These are phyloP conservation scores for Sycophila sp. DNA, from an alignment of 1,140 invertebrate genomes.

Conservation along the genomic window DNA sequence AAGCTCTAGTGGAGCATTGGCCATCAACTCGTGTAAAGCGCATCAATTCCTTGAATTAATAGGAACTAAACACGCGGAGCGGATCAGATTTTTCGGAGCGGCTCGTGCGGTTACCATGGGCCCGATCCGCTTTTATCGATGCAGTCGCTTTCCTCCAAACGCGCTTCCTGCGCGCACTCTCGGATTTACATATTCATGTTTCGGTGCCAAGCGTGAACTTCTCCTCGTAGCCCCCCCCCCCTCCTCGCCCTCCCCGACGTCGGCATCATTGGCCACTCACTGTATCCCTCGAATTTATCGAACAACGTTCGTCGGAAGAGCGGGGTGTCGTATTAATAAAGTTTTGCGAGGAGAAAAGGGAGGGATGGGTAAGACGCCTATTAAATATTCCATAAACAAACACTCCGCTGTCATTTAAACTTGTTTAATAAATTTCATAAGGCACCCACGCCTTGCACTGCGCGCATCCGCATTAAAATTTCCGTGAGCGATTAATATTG, in stretches of 20 bases:
- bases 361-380: neutral
- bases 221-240: slow-evolving; percentile 2
- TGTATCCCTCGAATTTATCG: slow-evolving; percentile 30
- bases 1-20: too few relatives aligned
- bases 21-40: too few relatives aligned
- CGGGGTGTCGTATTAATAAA: slow-evolving; percentile 36
- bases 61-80: too few relatives aligned
- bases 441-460: too few relatives aligned
- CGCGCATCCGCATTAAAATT: too few relatives aligned
- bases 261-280: neutral
- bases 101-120: too few relatives aligned
- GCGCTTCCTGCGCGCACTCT: neutral
- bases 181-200: slow-evolving; percentile 50
- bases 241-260: neutral
- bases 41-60: too few relatives aligned
- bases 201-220: slow-evolving; percentile 15
- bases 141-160: too few relatives aligned
- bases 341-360: too few relatives aligned
- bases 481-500: too few relatives aligned
- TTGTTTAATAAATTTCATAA: slow-evolving; percentile 1
- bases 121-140: too few relatives aligned
- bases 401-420: neutral
- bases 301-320: neutral
- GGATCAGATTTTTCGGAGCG: too few relatives aligned
- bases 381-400: slow-evolving; percentile 36